Evolutionary conservation across 2,797 vertebrate species (phyloP), one percentile per base, ranked within the genome.

Genomic region (Erpetoichthys calabaricus): DNA sequence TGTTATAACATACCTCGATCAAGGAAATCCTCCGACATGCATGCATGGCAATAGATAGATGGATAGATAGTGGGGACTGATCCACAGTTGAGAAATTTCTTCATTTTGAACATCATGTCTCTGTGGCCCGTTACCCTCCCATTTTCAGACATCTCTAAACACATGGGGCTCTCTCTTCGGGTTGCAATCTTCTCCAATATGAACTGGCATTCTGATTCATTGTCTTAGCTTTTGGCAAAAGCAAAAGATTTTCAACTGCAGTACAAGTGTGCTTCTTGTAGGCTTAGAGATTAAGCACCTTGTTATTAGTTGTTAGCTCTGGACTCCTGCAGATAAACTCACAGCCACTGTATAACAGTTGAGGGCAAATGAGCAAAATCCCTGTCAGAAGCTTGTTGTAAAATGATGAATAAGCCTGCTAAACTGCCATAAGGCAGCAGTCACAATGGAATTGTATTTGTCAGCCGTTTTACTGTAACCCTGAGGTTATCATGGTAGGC

Each of bases 371-470:
- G 77, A 79, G 78, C 72, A 74, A 82, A 74, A 80, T 75, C 74
- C 74, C 73, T 68, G 60, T 78, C 82, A 81, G 68, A 75, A 70
- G 70, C 73, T 73, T 72, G 70, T 73, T 81, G 79, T 82, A 77
- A 83, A 79, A 82, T 79, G 82, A 84, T 83, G 86, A 85, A 89
- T 87, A 85, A 86, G 79, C 79, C 62, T 71, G 75, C 78, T 82
- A 82, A 80, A 76, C 84, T 73, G 74, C 85, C 83, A 85, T 85
- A 69, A 80, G 77, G 74, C 68, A 5, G 66, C 68, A 71, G 73
- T 69, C 80, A 80, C 78, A 65, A 85, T 73, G 76, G 75, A 85
- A 80, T 80, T 69, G 64, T 78, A 80, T 80, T 81, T 86, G 86
- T 88, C 86, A 85, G 86, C 87, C 82, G 75, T 69, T 77, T 69